Base-by-base conservation (phyloP, 2,797 vertebrate species). In the Lophotriccus pileatus region DNA sequence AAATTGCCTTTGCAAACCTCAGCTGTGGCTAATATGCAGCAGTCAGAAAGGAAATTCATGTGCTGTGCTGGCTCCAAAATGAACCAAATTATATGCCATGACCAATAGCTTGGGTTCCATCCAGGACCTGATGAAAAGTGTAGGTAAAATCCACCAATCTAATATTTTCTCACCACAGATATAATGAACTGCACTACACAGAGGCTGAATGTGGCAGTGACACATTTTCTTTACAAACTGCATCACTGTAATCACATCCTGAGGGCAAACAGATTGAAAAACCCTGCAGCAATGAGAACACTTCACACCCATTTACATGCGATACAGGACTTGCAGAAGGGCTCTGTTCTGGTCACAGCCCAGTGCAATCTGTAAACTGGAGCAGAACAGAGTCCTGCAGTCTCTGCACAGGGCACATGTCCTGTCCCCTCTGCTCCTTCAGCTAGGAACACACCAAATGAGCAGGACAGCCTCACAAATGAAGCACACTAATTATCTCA, bases 401-500 rank as follows among this genome's bases (percentile, higher is more conserved):
- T 4, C 39, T 34, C 9, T 37, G 58, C 39, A 12, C 14, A n/a
- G 16, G 52, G 10, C 49, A 44, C 8, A 3, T 4, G 3, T 20
- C 11, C 37, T 7, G 21, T 14, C 36, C 64, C 19, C 76, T 75
- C 59, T 39, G 27, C 4, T 6, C 64, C 22, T n/a, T 20, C 1
- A 1, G 24, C 21, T 47, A 1, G 0, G 0, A 3, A 8, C 6
- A 13, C 2, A 39, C 28, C 28, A 32, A 44, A 44, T 9, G 46
- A 74, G 24, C 17, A 14, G 27, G 80, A 52, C 39, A 73, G n/a
- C n/a, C 24, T 34, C 49, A 53, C 14, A 37, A 27, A 53, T 3
- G 6, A 36, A 88, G 34, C 25, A 16, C 25, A 14, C 20, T 23
- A 44, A 17, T 60, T 79, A 4, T 16, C 52, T 52, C 46, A 75